Evolutionary conservation across 2,888 invertebrate genomes (phyloP).

Genomic region (Drosophila robusta): DNA sequence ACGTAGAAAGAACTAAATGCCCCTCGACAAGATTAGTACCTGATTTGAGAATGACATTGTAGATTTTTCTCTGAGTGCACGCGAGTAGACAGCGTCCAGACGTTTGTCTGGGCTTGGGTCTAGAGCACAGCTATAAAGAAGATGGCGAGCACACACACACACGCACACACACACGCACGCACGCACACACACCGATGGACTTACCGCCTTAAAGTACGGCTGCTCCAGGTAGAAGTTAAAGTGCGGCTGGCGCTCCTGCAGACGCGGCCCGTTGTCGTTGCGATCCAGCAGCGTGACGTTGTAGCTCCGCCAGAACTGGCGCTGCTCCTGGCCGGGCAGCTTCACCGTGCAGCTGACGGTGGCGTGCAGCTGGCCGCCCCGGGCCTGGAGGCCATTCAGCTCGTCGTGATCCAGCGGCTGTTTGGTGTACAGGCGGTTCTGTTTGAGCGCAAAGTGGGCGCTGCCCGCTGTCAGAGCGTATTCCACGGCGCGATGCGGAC

Average conservation of each 20-base stretch:
- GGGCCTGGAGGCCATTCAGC: slow-evolving; percentile 81
- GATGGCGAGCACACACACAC: neutral
- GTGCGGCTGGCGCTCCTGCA: slow-evolving; percentile 85
- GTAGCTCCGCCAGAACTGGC: slow-evolving; percentile 54
- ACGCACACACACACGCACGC: neutral
- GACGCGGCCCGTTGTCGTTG: slow-evolving; percentile 96
- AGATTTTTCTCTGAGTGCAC: neutral
- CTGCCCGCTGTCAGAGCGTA: slow-evolving; percentile 84
- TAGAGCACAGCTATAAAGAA: no score
- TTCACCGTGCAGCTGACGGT: slow-evolving; percentile 83
- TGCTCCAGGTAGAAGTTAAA: slow-evolving; percentile 79
- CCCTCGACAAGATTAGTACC: neutral
- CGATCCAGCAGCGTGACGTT: slow-evolving; percentile 90
- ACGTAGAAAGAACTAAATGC: no score
- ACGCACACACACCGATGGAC: slow-evolving; percentile 24
- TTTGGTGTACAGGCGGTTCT: slow-evolving; percentile 84
- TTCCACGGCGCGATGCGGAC: slow-evolving; percentile 85
- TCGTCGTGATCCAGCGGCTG: slow-evolving; percentile 85
- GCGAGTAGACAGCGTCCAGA: slow-evolving; percentile 61
- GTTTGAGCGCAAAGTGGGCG: slow-evolving; percentile 84
- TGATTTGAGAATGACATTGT: neutral
- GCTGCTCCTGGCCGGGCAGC: slow-evolving; percentile 58
- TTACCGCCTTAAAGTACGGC: slow-evolving; percentile 83
- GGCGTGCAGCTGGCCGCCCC: slow-evolving; percentile 81
- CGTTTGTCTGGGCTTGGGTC: slow-evolving; percentile 55